phyloP scores from a whole-genome alignment of 2,113 vertebrate species.

The Anhinga anhinga region DNA sequence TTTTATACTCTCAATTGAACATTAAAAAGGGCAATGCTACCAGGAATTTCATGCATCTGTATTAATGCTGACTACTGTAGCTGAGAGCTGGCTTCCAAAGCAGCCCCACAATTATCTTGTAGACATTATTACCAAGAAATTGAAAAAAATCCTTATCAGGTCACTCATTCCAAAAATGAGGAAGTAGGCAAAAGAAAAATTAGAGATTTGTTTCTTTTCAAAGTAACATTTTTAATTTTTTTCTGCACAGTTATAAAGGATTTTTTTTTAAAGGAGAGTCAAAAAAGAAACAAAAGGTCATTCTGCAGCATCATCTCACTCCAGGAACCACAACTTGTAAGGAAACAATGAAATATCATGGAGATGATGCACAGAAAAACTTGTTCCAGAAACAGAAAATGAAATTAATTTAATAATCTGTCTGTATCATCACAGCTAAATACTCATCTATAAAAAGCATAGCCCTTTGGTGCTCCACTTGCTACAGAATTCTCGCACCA shows the following conservation, averaged over 20 bases:
- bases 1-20: slow-evolving; percentile 29
- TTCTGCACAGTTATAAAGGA: background rate
- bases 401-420: background rate
- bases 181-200: background rate
- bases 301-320: background rate
- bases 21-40: background rate
- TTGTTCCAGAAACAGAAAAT: too few species aligned
- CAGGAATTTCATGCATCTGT: background rate
- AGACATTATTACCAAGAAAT: background rate
- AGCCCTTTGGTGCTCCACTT: background rate
- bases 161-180: background rate
- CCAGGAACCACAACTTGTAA: background rate
- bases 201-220: background rate
- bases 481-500: background rate
- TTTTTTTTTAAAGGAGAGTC: background rate
- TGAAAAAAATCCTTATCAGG: background rate
- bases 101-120: background rate
- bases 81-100: background rate
- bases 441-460: background rate
- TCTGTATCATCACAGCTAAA: background rate
- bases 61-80: background rate
- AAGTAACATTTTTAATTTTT: background rate
- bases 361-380: background rate
- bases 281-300: background rate
- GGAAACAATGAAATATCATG: background rate